phyloP scores from a whole-genome alignment of 1,140 invertebrate species.

The Drosophila triauraria region DNA sequence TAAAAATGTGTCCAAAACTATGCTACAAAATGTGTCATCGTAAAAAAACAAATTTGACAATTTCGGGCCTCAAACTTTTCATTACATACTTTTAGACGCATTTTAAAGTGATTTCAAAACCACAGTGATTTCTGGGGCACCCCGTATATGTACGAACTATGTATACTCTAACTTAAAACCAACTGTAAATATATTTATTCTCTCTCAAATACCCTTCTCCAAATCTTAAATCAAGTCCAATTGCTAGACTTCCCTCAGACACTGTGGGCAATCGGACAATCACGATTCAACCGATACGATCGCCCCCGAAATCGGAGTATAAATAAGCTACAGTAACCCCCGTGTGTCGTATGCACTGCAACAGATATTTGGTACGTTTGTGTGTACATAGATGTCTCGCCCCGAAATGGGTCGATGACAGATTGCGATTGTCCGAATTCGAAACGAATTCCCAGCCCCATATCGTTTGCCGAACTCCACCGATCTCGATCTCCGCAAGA shows the following conservation, averaged over 20 bases:
- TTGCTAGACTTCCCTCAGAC: not conserved
- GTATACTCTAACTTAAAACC: no score
- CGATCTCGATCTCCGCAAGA: slow-evolving; percentile 6
- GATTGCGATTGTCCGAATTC: slow-evolving; percentile 44
- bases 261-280: slow-evolving; percentile 28
- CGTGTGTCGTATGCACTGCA: not conserved
- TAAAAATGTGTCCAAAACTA: no score
- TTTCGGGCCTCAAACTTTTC: no score
- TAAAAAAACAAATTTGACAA: no score
- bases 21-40: no score
- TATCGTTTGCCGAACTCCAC: slow-evolving; percentile 38
- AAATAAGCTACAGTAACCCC: not conserved
- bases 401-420: slow-evolving; percentile 40
- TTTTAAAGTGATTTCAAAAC: no score
- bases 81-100: no score
- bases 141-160: no score
- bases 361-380: not conserved
- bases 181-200: no score
- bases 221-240: not conserved
- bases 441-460: slow-evolving; percentile 22
- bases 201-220: no score
- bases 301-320: not conserved
- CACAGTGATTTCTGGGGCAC: no score
- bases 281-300: slow-evolving; percentile 8
- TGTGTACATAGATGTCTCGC: slow-evolving; percentile 34